Conservation (phyloP, 2,113 vertebrate genomes). For the Fregata magnificens region DNA sequence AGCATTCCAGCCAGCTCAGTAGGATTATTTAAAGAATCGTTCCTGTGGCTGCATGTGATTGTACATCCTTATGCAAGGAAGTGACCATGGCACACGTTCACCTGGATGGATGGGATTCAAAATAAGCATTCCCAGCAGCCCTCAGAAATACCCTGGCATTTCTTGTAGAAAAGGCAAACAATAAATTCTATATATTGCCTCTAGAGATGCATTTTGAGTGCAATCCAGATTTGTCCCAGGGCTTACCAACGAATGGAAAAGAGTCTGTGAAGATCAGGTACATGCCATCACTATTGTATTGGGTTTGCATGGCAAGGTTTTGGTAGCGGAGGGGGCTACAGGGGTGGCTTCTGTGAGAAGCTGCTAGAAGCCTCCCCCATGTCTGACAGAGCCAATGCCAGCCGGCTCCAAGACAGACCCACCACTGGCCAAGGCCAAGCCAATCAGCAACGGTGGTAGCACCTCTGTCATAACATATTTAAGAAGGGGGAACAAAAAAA, state of each 20-base stretch:
- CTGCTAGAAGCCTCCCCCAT: no score
- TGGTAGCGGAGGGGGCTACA: no score
- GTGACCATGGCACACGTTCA: fast-evolving
- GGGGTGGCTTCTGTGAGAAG: no score
- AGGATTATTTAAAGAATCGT: not conserved
- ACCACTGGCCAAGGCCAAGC: no score
- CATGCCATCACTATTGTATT: slow-evolving; percentile 92
- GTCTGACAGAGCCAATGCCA: no score
- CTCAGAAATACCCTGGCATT: not conserved
- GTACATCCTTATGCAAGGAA: not conserved
- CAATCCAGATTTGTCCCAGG: not conserved
- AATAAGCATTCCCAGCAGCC: not conserved
- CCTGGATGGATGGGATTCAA: not conserved
- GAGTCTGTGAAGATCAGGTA: slow-evolving; percentile 84
- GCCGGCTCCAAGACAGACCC: no score
- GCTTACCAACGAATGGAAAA: slow-evolving; percentile 92
- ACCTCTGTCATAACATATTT: no score
- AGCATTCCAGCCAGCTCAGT: not conserved
- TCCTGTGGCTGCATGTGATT: not conserved
- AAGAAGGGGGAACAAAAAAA: no score
- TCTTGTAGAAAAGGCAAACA: not conserved
- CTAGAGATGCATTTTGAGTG: not conserved
- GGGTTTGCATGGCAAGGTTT: no score
- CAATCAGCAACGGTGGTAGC: no score
- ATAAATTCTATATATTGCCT: not conserved